Percentiles rank a stretch among this genome's conserved stretches.
phyloP scores from a whole-genome alignment of 2,113 vertebrate genomes.

The Candoia aspera region DNA sequence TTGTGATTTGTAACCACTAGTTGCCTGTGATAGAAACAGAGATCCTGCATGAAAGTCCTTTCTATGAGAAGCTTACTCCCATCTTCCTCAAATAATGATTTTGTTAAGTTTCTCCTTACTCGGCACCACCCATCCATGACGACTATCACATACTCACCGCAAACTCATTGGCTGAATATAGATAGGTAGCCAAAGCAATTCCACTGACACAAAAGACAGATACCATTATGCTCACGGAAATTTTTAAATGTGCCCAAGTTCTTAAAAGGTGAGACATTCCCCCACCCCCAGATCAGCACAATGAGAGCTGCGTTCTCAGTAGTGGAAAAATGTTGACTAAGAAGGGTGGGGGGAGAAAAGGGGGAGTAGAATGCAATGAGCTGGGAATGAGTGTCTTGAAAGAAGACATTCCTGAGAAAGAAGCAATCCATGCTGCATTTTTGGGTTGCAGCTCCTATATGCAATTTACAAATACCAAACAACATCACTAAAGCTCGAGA shows the following conservation, averaged over 20 bases:
- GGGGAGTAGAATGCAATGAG: not conserved
- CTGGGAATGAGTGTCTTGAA: not conserved
- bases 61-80: not conserved
- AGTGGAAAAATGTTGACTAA: not conserved
- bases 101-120: not conserved
- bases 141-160: not conserved
- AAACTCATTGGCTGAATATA: not conserved
- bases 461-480: not conserved
- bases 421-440: not conserved
- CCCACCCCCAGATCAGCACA: not conserved
- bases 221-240: not conserved
- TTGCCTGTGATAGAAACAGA: not conserved
- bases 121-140: not conserved
- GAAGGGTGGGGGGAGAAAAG: not conserved
- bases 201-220: not conserved
- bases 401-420: not conserved
- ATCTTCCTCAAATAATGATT: not conserved
- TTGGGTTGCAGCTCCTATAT: not conserved
- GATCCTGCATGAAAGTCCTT: not conserved
- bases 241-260: not conserved
- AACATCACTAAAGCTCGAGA: not conserved
- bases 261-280: not conserved
- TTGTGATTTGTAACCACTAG: not conserved
- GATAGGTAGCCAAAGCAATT: not conserved
- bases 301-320: not conserved